Evolutionary conservation across 2,888 invertebrate species (phyloP).

Genomic region (Thera britannica): DNA sequence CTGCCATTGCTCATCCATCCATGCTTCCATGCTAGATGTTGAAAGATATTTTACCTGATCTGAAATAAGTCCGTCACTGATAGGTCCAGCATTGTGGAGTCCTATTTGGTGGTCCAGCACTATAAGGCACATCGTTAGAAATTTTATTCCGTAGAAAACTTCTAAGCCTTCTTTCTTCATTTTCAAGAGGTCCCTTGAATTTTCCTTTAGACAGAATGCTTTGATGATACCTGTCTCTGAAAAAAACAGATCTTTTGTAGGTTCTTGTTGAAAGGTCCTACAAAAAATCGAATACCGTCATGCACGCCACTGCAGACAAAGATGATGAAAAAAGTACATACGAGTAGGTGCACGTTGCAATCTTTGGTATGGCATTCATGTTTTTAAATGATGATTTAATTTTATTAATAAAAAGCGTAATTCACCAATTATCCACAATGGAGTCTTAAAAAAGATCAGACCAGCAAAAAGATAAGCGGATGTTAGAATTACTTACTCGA

Average conservation of each 20-base stretch:
- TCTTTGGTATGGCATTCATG: not conserved
- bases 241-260: constrained; percentile 39
- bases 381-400: too few species aligned
- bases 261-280: not conserved
- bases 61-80: constrained; percentile 81
- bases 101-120: constrained; percentile 84
- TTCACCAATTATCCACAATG: too few species aligned
- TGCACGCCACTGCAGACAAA: too few species aligned
- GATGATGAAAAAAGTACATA: too few species aligned
- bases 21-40: too few species aligned
- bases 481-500: too few species aligned
- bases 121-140: constrained; percentile 83
- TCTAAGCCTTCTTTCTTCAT: constrained; percentile 69
- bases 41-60: constrained; percentile 72
- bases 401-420: too few species aligned
- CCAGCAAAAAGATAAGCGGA: too few species aligned
- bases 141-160: constrained; percentile 85
- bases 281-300: not conserved
- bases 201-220: constrained; percentile 70
- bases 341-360: not conserved
- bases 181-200: constrained; percentile 61
- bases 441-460: too few species aligned
- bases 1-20: too few species aligned
- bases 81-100: constrained; percentile 79
- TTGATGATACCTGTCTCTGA: constrained; percentile 56